Conservation (phyloP, 1,140 invertebrate species). For the Lepidurus arcticus region DNA sequence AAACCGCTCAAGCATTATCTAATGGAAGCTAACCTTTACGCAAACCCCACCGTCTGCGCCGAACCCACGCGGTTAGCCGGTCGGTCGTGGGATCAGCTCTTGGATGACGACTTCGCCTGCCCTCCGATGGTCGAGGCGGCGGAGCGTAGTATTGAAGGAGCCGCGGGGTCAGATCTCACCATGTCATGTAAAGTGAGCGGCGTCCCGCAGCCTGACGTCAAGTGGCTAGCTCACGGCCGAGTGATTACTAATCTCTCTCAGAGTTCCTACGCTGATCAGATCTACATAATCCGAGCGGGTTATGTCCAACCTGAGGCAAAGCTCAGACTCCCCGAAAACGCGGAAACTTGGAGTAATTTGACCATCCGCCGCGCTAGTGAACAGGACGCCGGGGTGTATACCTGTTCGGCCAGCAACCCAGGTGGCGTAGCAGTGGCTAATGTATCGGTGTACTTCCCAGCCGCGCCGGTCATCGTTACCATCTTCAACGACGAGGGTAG, state of each 20-base stretch:
- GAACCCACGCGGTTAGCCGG: constrained; percentile 54
- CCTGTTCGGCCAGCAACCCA: constrained; percentile 67
- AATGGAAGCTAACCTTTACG: constrained; percentile 62
- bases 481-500: constrained; percentile 29
- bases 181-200: constrained; percentile 72
- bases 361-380: constrained; percentile 62
- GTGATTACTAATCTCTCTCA: constrained; percentile 53
- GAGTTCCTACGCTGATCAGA: constrained; percentile 42
- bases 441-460: constrained; percentile 62
- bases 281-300: constrained; percentile 42
- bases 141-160: constrained; percentile 57
- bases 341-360: constrained; percentile 64
- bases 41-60: constrained; percentile 57
- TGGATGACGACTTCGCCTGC: constrained; percentile 64
- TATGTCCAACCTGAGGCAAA: constrained; percentile 41
- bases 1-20: constrained; percentile 75
- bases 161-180: constrained; percentile 66
- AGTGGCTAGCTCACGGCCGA: constrained; percentile 69
- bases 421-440: constrained; percentile 63
- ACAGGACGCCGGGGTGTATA: constrained; percentile 76
- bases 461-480: constrained; percentile 47
- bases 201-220: constrained; percentile 73
- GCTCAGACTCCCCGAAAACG: constrained; percentile 40
- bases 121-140: constrained; percentile 56
- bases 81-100: constrained; percentile 60